Evolutionary conservation across 2,888 invertebrate species (phyloP), one percentile per base, ranked within the genome.

Genomic region (Zele albiditarsus): DNA sequence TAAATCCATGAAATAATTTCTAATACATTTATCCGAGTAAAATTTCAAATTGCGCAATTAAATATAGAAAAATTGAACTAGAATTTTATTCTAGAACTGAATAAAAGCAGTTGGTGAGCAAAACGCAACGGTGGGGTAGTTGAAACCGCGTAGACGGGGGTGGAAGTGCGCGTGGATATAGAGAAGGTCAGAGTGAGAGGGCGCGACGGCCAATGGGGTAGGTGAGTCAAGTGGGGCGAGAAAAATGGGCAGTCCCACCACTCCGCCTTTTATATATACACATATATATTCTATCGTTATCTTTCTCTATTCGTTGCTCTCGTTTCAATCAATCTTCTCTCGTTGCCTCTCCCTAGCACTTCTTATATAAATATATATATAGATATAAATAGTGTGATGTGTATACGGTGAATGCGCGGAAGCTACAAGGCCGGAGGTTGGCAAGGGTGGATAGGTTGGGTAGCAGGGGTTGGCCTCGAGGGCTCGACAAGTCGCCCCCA

Each of bases 211-310:
- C 88, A 88, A 88, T 88, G 82, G 85, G 86, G 83, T 84, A 82
- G 85, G 79, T 82, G 86, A 86, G 86, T 85, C 86, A 86, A 87
- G 87, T 85, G 86, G 87, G 86, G 87, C 85, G 87, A 86, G 87
- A 88, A 88, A 88, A 88, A 88, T 88, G 88, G 88, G 87, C 84
- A 81, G 88, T 82, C 80, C 86, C 83, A 84, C 81, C 84, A 83
- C 83, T 83, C 82, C 78, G 78, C 75, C 73, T 53, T 72, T 76
- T 70, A 27, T 46, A 66, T 74, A 66, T 76, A 74, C 71, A 63
- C 69, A 53, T 63, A 38, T 66, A 42, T 31, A 57, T 60, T 31
- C 62, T 49, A 27, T 42, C 42, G 33, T 46, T 74, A 66, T 69
- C 28, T 71, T 38, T 53, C 58, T 27, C 31, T 49, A 28, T 53